Base-by-base conservation (phyloP, 2,888 invertebrate genomes). In the Philereme transversata region DNA sequence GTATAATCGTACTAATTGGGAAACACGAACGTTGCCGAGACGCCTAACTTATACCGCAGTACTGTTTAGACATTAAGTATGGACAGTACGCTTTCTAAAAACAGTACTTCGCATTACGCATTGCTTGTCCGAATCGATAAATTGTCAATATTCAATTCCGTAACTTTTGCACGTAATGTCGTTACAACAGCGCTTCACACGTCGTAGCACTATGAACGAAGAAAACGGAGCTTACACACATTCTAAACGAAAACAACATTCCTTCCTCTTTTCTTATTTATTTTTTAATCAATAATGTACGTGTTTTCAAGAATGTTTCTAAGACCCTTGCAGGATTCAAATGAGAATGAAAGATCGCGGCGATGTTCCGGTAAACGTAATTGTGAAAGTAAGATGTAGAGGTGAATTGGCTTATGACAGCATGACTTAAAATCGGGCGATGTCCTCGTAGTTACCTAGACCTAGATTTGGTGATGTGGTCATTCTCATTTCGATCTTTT, bases 401-500 rank as follows among this genome's bases (percentile, higher is more conserved):
- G 69, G 66, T 65, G 66, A 64, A 68, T 71, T 68, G 70, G 72
- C 75, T 74, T 69, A n/a, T 22, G 48, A 66, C 64, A 74, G 76
- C 74, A 84, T 84, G 83, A 22, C 22, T 72, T 61, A 64, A 66
- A 67, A 50, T 60, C 70, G 69, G 76, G 71, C 61, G 66, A 63
- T 68, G 54, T 58, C 40, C 53, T 55, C 62, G 75, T 79, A 79
- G 75, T 70, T 48, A 60, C n/a, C 46, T 81, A 75, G 76, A 69
- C 64, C 67, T 69, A 52, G 62, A 54, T 41, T 67, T 77, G 81
- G 83, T 79, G 76, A 73, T 71, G 70, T 77, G 89, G 87, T 83
- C 89, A 90, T 91, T 91, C 90, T 91, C 90, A 87, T 89, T 90
- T 90, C 75, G 78, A 90, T 90, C 88, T 87, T 10, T 47, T 43